Conservation (phyloP, 2,888 invertebrate species). For the Myopa testacea region DNA sequence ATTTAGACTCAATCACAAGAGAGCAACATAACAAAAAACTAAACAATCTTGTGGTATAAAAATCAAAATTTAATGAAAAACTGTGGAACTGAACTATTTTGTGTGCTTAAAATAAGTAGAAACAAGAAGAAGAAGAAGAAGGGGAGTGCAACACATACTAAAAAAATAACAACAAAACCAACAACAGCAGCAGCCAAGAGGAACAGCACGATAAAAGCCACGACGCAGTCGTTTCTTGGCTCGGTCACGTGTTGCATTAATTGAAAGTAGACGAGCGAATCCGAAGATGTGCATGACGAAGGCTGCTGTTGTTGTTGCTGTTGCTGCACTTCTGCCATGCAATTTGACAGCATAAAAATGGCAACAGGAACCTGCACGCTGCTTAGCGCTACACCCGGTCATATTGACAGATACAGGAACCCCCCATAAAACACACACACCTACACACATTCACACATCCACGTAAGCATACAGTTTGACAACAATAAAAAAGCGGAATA, state of each 20-base stretch:
- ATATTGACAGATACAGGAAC: neutral
- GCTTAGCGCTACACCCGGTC: slow-evolving; percentile 17
- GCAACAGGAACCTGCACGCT: slow-evolving; percentile 33
- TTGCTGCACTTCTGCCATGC: slow-evolving; percentile 10
- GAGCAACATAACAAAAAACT: neutral
- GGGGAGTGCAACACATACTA: too few species aligned
- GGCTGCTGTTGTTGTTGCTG: slow-evolving; percentile 7
- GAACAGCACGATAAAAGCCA: slow-evolving; percentile 25
- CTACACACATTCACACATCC: neutral
- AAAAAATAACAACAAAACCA: neutral
- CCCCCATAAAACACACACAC: neutral
- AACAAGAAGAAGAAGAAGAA: neutral
- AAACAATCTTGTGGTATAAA: neutral
- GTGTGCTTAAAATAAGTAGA: slow-evolving; percentile 6
- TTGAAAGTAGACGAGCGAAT: slow-evolving; percentile 42
- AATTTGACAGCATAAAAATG: slow-evolving; percentile 29
- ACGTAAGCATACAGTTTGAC: neutral
- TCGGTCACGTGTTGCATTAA: slow-evolving; percentile 47
- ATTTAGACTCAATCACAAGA: too few species aligned
- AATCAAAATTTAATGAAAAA: slow-evolving; percentile 1
- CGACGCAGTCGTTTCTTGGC: slow-evolving; percentile 30
- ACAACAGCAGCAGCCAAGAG: neutral
- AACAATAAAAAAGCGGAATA: too few species aligned
- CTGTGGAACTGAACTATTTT: slow-evolving; percentile 5
- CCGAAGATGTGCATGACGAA: slow-evolving; percentile 13